Evolutionary conservation across 2,888 invertebrate genomes (phyloP).

Genomic region (Lasius fuliginosus): DNA sequence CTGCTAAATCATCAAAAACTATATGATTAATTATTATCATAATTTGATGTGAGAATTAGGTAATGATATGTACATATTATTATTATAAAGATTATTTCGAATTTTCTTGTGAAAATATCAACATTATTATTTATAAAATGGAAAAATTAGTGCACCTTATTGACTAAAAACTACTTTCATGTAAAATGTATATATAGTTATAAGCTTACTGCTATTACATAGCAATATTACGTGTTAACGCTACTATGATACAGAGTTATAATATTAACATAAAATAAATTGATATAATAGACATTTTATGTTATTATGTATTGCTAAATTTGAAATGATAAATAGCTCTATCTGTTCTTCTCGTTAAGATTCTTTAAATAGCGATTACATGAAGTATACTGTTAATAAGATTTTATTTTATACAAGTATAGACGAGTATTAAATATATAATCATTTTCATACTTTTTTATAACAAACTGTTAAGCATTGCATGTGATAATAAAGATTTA

Average conservation of each 20-base stretch:
- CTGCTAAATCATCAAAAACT: slow-evolving; percentile 31
- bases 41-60: slow-evolving; percentile 5
- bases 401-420: slow-evolving; percentile 2
- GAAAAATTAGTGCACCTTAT: neutral
- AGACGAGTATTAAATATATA: slow-evolving; percentile 14
- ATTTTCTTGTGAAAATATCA: slow-evolving; percentile 23
- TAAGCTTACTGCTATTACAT: slow-evolving; percentile 12
- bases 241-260: neutral
- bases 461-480: slow-evolving; percentile 35
- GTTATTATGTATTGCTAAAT: neutral
- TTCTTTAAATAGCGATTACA: slow-evolving; percentile 18
- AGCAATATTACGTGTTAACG: neutral
- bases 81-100: slow-evolving; percentile 5
- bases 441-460: slow-evolving; percentile 26
- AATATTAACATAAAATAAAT: slow-evolving; percentile 31
- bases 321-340: slow-evolving; percentile 39
- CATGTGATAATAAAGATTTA: slow-evolving; percentile 10
- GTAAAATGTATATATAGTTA: neutral
- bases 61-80: slow-evolving; percentile 16
- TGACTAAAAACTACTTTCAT: slow-evolving; percentile 13
- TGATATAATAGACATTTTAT: neutral
- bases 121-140: slow-evolving; percentile 10
- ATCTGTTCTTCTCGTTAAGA: neutral
- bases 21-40: slow-evolving; percentile 19
- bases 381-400: neutral